Evolutionary conservation across 1,140 invertebrate genomes (phyloP), one percentile per base, ranked within the genome.

Genomic region (Charaxes varanes): DNA sequence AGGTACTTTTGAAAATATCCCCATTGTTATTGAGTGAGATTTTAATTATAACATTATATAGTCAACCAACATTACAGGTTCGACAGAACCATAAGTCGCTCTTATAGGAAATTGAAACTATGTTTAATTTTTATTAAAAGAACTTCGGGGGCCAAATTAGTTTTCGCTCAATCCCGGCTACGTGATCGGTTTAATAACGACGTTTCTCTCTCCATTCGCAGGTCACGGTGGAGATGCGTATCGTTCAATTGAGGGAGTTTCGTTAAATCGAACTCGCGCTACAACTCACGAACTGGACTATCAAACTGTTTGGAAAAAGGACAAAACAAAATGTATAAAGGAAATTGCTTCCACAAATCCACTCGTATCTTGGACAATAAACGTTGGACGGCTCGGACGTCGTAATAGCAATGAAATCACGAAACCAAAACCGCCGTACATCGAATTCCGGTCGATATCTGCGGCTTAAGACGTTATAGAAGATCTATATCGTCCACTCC

Each of bases 251-350:
- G 56, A 67, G 58, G 53, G 64, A 68, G 62, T 69, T 62, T 57
- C 61, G 62, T 54, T 78, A 79, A 82, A 82, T 80, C 73, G 78
- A 80, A 80, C 49, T 64, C 47, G 51, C 36, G 42, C 63, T 53
- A 73, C 77, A 74, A 79, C 65, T 77, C 70, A 73, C 69, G 53
- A 63, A 68, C 61, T 69, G 65, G 71, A 71, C 78, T 65, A 77
- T 79, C 78, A 82, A 82, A 82, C 73, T 80, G 71, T 67, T n/a
- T 70, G 60, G 73, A 67, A 79, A 78, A 78, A 76, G 76, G 76
- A 80, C 76, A 79, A 79, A 83, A 83, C 76, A 80, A 83, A 83
- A 80, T 80, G 76, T 83, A 83, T 80, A 83, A 79, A 83, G 79
- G 74, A 83, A 83, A 83, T 83, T 83, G 79, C 76, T 80, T 83